Evolutionary conservation across 2,113 vertebrate species (phyloP), one percentile per base, ranked within the genome.

Genomic region (Callipepla californica): DNA sequence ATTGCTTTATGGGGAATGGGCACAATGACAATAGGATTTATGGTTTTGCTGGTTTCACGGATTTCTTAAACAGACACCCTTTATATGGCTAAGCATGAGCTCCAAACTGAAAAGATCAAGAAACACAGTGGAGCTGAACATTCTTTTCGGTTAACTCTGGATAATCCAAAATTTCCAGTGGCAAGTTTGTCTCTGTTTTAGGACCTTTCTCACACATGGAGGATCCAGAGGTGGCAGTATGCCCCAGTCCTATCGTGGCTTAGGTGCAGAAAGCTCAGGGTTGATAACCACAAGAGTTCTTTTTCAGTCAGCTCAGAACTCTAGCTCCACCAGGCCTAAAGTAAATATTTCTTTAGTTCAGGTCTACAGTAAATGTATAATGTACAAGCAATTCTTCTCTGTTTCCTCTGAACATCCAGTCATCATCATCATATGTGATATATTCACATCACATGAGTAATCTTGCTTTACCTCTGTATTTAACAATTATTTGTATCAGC

Each of bases 21-120:
- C 11, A 82, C 30, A 58, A 32, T 77, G 53, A 80, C 40, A 93
- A 42, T 36, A 85, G 13, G 34, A 82, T 94, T 95, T 89, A 80
- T 25, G 17, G 7, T 25, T 86, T 81, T 79, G 70, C 58, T 53
- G 84, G 47, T 22, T 70, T 70, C 28, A 6, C 21, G 22, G 30
- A 32, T 80, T 69, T 77, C 65, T 80, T 62, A 50, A 55, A 90
- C 80, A 63, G 68, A 7, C 42, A 75, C 3, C 13, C 21, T 84
- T 91, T 68, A 50, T 55, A 50, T 25, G 4, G 34, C 30, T 61
- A 91, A 94, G 36, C 45, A 57, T 9, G 57, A 55, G 57, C 11
- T 50, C 20, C 30, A 87, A 51, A 76, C 13, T 62, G 40, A 91
- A 89, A 66, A 23, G 14, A n/a, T 30, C 48, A 92, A 62, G 26